These are phyloP conservation scores for Turdus rufiventris DNA, from an alignment of 2,113 vertebrate species.

Conservation along the genomic window DNA sequence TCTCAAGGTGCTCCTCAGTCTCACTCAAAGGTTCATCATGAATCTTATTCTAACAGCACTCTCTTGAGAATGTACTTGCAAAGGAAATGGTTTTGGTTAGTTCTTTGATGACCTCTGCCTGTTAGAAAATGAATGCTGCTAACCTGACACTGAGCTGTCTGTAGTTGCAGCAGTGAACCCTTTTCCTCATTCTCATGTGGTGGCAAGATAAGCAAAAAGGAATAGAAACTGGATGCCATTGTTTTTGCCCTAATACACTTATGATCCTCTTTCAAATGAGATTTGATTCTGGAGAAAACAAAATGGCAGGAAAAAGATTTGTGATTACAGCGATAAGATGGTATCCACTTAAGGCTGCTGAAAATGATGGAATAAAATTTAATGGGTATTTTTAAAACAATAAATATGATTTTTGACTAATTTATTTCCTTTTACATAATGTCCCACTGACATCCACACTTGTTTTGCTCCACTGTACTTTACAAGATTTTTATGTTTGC, in stretches of 20 bases:
- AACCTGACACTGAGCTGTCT: not conserved
- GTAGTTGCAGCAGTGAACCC: not conserved
- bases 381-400: not conserved
- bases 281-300: not conserved
- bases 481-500: not conserved
- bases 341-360: not conserved
- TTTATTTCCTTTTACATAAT: conserved; percentile 18
- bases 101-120: not conserved
- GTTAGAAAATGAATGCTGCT: not conserved
- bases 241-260: not conserved
- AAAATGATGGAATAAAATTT: not conserved
- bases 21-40: not conserved
- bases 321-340: not conserved
- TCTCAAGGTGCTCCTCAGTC: not conserved
- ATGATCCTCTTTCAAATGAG: not conserved
- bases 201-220: not conserved
- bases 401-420: not conserved
- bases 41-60: not conserved
- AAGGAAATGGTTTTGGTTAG: not conserved
- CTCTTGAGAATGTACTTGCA: not conserved
- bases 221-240: not conserved
- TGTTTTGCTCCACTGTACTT: not conserved
- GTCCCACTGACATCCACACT: not conserved
- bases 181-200: rapidly evolving
- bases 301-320: not conserved